Evolutionary conservation across 2,113 vertebrate genomes (phyloP).

Genomic region (Tetrao urogallus): DNA sequence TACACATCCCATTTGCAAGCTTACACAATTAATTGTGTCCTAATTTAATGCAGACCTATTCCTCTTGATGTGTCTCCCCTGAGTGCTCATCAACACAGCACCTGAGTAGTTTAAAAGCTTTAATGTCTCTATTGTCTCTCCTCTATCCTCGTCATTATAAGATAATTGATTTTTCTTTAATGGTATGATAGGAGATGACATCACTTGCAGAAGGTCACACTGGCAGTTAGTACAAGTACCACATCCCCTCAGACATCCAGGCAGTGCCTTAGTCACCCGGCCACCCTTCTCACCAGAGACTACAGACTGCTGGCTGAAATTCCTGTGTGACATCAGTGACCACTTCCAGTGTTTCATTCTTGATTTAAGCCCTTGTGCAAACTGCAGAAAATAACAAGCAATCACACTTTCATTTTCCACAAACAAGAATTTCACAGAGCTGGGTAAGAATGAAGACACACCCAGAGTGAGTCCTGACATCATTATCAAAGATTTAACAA

Average conservation of each 20-base stretch:
- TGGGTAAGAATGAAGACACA: accelerated
- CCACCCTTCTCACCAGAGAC: not conserved
- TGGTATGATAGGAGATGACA: not conserved
- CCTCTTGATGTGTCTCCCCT: not conserved
- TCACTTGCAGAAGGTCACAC: not conserved
- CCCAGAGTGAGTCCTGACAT: not conserved
- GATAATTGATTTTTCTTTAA: constrained; percentile 7
- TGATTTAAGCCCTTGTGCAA: not conserved
- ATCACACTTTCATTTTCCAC: not conserved
- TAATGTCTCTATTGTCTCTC: not conserved
- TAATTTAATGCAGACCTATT: not conserved
- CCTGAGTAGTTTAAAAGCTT: not conserved
- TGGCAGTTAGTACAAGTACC: not conserved
- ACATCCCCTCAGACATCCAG: not conserved
- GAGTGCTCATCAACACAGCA: not conserved
- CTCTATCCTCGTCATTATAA: not conserved
- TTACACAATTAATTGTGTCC: not conserved
- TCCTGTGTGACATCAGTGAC: not conserved
- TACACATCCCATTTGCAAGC: not conserved
- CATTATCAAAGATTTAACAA: not conserved
- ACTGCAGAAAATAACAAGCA: not conserved
- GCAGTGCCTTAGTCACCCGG: not conserved
- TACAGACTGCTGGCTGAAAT: not conserved
- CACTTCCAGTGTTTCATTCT: not conserved
- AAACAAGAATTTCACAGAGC: not conserved